A percentile compares a stretch with the other conserved stretches of the same genome.
These are phyloP conservation scores for Malthinus flaveolus DNA, from an alignment of 2,888 invertebrate species.

Conservation along the genomic window DNA sequence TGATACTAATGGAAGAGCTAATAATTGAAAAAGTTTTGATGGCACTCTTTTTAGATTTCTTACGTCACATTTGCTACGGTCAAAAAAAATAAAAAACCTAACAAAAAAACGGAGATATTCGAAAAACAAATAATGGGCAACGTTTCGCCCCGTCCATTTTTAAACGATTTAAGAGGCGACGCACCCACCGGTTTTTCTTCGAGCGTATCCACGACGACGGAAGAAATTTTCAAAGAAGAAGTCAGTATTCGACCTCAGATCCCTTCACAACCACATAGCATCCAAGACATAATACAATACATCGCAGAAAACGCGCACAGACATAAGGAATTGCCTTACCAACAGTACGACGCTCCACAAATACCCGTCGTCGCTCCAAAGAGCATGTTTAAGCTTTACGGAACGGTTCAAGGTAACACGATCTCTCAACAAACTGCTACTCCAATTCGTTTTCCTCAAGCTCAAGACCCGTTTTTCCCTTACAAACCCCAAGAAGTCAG, in stretches of 20 bases:
- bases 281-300: conserved; percentile 47
- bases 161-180: conserved; percentile 39
- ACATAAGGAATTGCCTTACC: conserved; percentile 9
- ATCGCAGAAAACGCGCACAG: conserved; percentile 26
- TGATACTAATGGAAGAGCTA: no score
- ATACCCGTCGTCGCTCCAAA: neutral
- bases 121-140: conserved; percentile 17
- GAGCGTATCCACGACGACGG: conserved; percentile 29
- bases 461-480: conserved; percentile 65
- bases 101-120: conserved; percentile 10
- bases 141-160: conserved; percentile 40
- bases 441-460: conserved; percentile 41
- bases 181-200: conserved; percentile 41
- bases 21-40: neutral
- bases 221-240: conserved; percentile 1
- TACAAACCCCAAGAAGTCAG: conserved; percentile 75
- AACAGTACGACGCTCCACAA: conserved; percentile 1
- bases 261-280: conserved; percentile 41
- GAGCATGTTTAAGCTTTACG: conserved; percentile 8
- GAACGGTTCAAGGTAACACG: conserved; percentile 11
- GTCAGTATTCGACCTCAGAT: conserved; percentile 22
- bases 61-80: conserved; percentile 10
- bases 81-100: neutral
- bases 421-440: neutral
- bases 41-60: conserved; percentile 16